phyloP scores from a whole-genome alignment of 2,797 vertebrate species.

The Heteromormyrus szaboi region DNA sequence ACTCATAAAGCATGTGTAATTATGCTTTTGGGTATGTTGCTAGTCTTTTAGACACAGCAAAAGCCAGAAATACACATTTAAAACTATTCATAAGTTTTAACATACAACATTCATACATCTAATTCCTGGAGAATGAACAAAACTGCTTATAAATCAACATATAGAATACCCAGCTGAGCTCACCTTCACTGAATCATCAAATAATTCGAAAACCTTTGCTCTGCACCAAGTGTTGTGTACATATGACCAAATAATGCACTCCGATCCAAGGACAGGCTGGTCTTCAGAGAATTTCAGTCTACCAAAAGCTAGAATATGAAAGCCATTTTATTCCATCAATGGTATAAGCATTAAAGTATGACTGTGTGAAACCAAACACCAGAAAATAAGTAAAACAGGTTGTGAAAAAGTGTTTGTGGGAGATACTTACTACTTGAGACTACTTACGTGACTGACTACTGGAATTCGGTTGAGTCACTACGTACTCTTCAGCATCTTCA shows the following conservation, averaged over 20 bases:
- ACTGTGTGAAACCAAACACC: background rate
- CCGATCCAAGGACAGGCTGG: conserved; percentile 56
- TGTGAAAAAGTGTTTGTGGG: background rate
- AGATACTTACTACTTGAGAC: background rate
- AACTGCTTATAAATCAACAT: background rate
- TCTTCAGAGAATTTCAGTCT: conserved; percentile 38
- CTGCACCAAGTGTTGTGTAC: conserved; percentile 54
- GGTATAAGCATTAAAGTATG: background rate
- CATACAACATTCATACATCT: background rate
- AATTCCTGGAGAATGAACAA: background rate
- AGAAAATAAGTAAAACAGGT: background rate
- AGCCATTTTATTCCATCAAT: background rate
- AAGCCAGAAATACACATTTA: background rate
- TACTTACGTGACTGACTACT: background rate
- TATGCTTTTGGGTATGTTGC: background rate
- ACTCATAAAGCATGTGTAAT: background rate
- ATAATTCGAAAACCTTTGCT: conserved; percentile 61
- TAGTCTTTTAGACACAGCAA: background rate
- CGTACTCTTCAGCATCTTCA: background rate
- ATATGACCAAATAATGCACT: conserved; percentile 63
- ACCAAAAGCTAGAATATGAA: conserved; percentile 36
- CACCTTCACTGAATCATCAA: conserved; percentile 62
- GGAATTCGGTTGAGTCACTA: background rate
- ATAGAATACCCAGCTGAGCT: conserved; percentile 13
- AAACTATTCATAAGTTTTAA: background rate